Evolutionary conservation across 2,888 invertebrate genomes (phyloP), one percentile per base, ranked within the genome.

Genomic region (Macaria notata): DNA sequence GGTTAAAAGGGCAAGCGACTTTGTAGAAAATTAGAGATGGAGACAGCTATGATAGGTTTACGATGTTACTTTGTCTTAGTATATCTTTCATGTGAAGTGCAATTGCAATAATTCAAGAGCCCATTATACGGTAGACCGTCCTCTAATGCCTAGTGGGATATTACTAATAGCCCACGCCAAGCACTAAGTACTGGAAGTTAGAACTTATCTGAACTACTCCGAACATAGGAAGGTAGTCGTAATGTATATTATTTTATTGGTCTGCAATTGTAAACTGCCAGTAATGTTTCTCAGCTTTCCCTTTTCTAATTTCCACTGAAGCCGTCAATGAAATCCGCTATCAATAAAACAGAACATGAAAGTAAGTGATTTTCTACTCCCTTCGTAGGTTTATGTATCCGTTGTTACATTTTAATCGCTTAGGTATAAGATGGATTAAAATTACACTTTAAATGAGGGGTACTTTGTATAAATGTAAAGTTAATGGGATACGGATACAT

Each of bases 1-100:
- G 46, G 38, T 53, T 43, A 53, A 36, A 57, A 57, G 46, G 36
- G 45, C 45, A 31, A n/a, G 49, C 36, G 41, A 48, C 5, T 19
- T 19, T 19, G 19, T 19, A 19, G 43, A 51, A 30, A 19, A 47
- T 45, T 41, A 41, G 41, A 41, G 6, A 39, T 57, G 30, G 33
- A 29, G 31, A 48, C 43, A 38, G 49, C 4, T 36, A 46, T 31
- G 36, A 31, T 31, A 9, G 8, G 42, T 50, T 50, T 46, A 50
- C 3, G 33, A 9, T 7, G 7, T 33, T 46, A 5, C n/a, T 31
- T 3, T 36, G 3, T 48, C 19, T 30, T 38, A 39, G 19, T 19
- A 33, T 19, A 49, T 39, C n/a, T 49, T 49, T 33, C 19, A 42
- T 42, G 42, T 4, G 31, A 36, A 41, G 6, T 44, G 19, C 29